phyloP scores from a whole-genome alignment of 2,797 vertebrate species.

The Lycodopsis pacificus region DNA sequence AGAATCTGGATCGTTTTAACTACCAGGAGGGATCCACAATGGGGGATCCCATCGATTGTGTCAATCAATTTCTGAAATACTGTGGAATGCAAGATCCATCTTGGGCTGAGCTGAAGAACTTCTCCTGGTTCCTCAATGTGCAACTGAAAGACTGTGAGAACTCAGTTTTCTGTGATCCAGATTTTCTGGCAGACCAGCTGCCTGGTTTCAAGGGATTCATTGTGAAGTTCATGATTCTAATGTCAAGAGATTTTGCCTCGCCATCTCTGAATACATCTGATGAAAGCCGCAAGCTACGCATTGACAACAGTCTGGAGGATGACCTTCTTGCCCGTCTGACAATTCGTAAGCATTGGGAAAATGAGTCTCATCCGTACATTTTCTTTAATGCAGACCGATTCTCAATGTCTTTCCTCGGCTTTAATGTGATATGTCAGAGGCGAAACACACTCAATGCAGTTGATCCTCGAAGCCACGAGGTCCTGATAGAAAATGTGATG shows the following conservation, averaged over 20 bases:
- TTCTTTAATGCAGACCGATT: conserved; percentile 85
- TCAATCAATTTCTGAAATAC: conserved; percentile 75
- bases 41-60: conserved; percentile 77
- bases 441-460: conserved; percentile 69
- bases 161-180: conserved; percentile 84
- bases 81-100: conserved; percentile 84
- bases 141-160: conserved; percentile 85
- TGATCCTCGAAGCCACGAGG: conserved; percentile 65
- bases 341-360: conserved; percentile 84
- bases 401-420: conserved; percentile 88
- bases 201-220: conserved; percentile 85
- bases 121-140: conserved; percentile 85
- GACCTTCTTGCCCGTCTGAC: conserved; percentile 66
- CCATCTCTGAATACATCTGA: conserved; percentile 83
- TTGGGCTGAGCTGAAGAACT: conserved; percentile 87
- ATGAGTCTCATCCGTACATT: conserved; percentile 85
- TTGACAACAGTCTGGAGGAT: conserved; percentile 36
- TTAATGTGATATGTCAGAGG: conserved; percentile 67
- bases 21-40: conserved; percentile 58
- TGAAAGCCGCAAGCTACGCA: conserved; percentile 67
- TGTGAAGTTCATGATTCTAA: conserved; percentile 86
- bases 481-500: conserved; percentile 82
- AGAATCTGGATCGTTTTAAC: conserved; percentile 78
- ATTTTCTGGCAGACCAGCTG: conserved; percentile 74
- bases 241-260: conserved; percentile 87